phyloP scores from a whole-genome alignment of 2,113 vertebrate genomes.

The Lampris megalopsis region DNA sequence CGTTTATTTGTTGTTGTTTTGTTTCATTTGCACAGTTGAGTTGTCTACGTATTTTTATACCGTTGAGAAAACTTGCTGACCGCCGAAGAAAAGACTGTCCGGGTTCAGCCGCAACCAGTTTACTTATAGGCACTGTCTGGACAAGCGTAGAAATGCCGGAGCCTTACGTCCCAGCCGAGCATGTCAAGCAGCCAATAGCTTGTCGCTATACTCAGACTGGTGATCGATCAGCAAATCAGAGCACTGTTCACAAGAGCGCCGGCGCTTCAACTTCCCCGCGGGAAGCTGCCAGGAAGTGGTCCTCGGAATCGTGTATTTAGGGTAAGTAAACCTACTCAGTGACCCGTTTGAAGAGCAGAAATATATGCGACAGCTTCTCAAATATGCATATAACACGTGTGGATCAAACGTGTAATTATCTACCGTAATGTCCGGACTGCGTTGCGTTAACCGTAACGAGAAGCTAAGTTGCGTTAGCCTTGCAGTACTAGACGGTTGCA shows the following conservation, averaged over 20 bases:
- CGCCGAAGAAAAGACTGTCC: neutral
- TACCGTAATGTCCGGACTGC: neutral
- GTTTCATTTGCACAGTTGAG: neutral
- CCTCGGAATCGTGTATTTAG: slow-evolving; percentile 7
- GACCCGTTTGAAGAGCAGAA: neutral
- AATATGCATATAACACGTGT: no score
- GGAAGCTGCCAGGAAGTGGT: slow-evolving; percentile 72
- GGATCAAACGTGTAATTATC: neutral
- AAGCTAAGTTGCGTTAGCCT: slow-evolving; percentile 46
- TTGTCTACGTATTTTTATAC: neutral
- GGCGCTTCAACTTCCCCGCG: slow-evolving; percentile 81
- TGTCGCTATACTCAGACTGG: slow-evolving; percentile 49
- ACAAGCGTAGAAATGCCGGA: neutral
- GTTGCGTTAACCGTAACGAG: slow-evolving; percentile 1
- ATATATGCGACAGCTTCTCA: neutral
- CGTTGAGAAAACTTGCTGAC: neutral
- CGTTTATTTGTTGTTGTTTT: no score
- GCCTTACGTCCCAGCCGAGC: no score
- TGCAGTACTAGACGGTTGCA: neutral
- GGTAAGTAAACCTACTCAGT: slow-evolving; percentile 56
- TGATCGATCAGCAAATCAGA: slow-evolving; percentile 63
- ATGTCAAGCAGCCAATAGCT: slow-evolving; percentile 56
- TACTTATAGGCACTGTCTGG: neutral
- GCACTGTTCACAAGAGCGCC: slow-evolving; percentile 42
- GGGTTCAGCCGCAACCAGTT: neutral